Evolutionary conservation across 2,113 vertebrate genomes (phyloP).

Genomic region (Junco hyemalis): DNA sequence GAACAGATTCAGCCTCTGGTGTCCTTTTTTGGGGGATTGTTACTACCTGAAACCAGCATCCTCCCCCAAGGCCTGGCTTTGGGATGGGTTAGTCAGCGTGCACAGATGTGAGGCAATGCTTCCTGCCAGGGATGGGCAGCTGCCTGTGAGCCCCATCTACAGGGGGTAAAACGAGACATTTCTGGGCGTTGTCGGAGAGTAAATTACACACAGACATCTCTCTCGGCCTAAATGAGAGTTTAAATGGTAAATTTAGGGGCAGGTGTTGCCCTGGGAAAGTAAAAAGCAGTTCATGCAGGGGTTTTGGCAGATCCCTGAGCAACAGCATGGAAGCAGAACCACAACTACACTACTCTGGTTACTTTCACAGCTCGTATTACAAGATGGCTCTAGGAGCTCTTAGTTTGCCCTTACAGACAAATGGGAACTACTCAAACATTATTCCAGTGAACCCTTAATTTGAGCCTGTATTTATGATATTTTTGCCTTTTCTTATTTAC

Average conservation of each 20-base stretch:
- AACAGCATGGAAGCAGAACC: background rate
- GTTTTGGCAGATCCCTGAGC: background rate
- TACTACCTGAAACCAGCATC: background rate
- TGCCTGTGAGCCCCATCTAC: background rate
- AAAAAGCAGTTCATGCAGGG: background rate
- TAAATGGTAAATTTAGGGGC: background rate
- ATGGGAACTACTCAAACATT: background rate
- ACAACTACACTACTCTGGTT: background rate
- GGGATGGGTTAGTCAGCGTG: fast-evolving
- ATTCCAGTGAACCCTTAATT: background rate
- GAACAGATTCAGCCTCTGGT: background rate
- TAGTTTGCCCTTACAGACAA: background rate
- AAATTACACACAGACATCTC: background rate
- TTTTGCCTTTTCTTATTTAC: background rate
- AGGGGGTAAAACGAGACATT: background rate
- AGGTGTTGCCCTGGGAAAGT: slow-evolving; percentile 21
- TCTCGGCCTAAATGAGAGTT: background rate
- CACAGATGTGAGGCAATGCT: background rate
- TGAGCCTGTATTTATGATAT: background rate
- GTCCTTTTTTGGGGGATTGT: background rate
- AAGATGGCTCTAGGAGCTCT: background rate
- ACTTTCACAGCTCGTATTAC: background rate
- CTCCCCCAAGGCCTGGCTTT: background rate
- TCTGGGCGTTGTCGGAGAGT: background rate
- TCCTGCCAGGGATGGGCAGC: background rate